Evolutionary conservation across 2,797 vertebrate species (phyloP).

Genomic region (Xiphophorus birchmanni): DNA sequence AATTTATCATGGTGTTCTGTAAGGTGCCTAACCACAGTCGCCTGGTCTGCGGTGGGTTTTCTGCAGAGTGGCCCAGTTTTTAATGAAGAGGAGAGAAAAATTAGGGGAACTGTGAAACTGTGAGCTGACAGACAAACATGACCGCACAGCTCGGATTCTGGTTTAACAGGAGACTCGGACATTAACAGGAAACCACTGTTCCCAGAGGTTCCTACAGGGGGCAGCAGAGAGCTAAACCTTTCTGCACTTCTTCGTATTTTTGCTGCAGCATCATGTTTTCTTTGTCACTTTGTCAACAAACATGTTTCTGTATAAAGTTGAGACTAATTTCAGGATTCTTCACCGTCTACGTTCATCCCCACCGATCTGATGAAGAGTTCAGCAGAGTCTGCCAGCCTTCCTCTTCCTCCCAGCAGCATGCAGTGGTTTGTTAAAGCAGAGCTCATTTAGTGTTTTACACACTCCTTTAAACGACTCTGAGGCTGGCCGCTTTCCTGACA

Average conservation of each 20-base stretch:
- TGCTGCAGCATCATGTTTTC: not conserved
- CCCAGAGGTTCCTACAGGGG: not conserved
- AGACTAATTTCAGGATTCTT: not conserved
- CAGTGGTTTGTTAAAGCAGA: slow-evolving; percentile 56
- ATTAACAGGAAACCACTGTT: not conserved
- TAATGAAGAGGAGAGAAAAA: slow-evolving; percentile 53
- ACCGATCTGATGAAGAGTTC: not conserved
- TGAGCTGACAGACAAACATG: slow-evolving; percentile 41
- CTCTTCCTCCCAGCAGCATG: slow-evolving; percentile 44
- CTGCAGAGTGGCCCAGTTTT: slow-evolving; percentile 45
- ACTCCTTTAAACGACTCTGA: slow-evolving; percentile 65
- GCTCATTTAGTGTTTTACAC: slow-evolving; percentile 76
- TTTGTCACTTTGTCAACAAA: not conserved
- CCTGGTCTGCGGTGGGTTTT: slow-evolving; percentile 63
- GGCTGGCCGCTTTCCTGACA: slow-evolving; percentile 62
- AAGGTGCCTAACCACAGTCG: slow-evolving; percentile 76
- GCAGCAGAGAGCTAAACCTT: slow-evolving; percentile 1
- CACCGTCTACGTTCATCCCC: not conserved
- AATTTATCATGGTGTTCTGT: slow-evolving; percentile 66
- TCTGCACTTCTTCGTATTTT: not conserved
- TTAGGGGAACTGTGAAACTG: slow-evolving; percentile 18
- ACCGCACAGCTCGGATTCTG: slow-evolving; percentile 24
- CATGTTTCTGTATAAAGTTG: not conserved
- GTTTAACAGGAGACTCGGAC: not conserved
- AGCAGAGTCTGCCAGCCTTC: not conserved